Evolutionary conservation across 2,888 invertebrate genomes (phyloP).

Genomic region (Drosophila fungiperda): DNA sequence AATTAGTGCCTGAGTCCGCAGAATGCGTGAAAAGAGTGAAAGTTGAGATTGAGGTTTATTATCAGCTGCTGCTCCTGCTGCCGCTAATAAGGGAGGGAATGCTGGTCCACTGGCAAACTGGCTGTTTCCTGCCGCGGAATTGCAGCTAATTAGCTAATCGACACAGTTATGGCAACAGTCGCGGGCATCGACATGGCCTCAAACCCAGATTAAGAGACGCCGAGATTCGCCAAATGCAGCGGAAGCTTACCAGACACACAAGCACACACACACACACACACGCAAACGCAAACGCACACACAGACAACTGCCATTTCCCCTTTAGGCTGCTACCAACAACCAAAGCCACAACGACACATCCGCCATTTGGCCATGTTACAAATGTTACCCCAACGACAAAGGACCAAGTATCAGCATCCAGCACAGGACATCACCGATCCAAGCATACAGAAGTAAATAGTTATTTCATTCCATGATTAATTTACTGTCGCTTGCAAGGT

Average conservation of each 20-base stretch:
- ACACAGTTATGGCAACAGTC: conserved; percentile 66
- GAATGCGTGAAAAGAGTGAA: background rate
- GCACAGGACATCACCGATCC: conserved; percentile 3
- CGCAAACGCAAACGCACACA: conserved; percentile 29
- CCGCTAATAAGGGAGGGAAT: background rate
- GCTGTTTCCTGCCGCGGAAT: conserved; percentile 76
- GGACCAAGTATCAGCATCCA: background rate
- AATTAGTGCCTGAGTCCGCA: conserved; percentile 34
- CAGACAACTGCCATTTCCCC: background rate
- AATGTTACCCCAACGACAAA: conserved; percentile 7
- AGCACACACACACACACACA: conserved; percentile 1
- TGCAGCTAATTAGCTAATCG: conserved; percentile 78
- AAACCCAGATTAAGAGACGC: conserved; percentile 1
- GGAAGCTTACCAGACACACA: conserved; percentile 62
- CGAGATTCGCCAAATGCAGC: conserved; percentile 35
- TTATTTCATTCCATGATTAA: background rate
- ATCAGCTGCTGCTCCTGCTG: conserved; percentile 20
- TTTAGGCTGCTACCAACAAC: background rate
- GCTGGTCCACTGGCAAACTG: conserved; percentile 44
- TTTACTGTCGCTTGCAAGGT: background rate
- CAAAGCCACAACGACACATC: conserved; percentile 23
- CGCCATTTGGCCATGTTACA: conserved; percentile 22
- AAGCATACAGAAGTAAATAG: background rate
- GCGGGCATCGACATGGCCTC: conserved; percentile 4
- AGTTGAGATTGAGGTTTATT: background rate